Evolutionary conservation across 1,140 invertebrate genomes (phyloP).

Genomic region (Microplitis demolitor): DNA sequence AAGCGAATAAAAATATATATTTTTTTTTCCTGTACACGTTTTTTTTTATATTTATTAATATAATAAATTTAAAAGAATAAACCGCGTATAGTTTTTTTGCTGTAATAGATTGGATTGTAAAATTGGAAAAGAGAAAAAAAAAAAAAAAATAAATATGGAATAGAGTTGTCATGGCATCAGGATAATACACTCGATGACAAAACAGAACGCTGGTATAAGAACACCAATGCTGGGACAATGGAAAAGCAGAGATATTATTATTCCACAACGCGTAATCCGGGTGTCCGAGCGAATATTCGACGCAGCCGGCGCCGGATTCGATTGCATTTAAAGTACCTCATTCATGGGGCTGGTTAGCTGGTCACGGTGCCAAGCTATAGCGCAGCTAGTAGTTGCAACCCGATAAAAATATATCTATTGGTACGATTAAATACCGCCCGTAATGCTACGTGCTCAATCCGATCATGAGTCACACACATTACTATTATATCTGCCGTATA

Average conservation of each 20-base stretch:
- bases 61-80: neutral
- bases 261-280: constrained; percentile 41
- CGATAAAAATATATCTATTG: constrained; percentile 11
- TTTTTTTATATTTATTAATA: too few species aligned
- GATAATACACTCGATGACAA: constrained; percentile 1
- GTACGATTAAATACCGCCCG: constrained; percentile 1
- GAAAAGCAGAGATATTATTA: constrained; percentile 43
- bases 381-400: constrained; percentile 3
- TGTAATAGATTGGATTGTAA: neutral
- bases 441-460: constrained; percentile 19
- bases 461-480: constrained; percentile 11
- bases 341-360: constrained; percentile 25
- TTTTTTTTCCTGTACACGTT: too few species aligned
- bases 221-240: neutral
- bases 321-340: constrained; percentile 47
- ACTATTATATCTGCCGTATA: neutral
- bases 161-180: neutral
- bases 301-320: constrained; percentile 37
- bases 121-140: too few species aligned
- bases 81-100: neutral
- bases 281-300: constrained; percentile 42
- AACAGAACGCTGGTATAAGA: neutral
- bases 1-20: too few species aligned
- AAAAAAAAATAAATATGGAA: neutral
- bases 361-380: too few species aligned